phyloP scores from a whole-genome alignment of 2,113 vertebrate species.

The Varanus komodoensis region DNA sequence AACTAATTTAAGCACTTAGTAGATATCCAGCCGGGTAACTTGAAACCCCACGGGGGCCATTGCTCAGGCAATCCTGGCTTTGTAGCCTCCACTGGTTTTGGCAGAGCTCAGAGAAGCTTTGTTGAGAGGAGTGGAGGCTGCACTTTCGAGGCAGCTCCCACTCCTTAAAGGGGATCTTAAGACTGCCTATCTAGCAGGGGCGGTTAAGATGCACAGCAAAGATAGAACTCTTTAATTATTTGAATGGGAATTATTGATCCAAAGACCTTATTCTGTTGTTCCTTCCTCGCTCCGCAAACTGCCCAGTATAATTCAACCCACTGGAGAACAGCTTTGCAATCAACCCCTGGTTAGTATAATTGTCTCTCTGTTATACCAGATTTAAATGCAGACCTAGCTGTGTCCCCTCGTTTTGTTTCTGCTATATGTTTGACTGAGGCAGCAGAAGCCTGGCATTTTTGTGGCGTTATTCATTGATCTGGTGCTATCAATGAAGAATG shows the following conservation, averaged over 20 bases:
- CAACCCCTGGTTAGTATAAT: neutral
- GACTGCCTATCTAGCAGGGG: neutral
- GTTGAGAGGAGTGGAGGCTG: neutral
- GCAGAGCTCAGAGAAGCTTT: neutral
- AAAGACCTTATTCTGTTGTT: slow-evolving; percentile 22
- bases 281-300: slow-evolving; percentile 11
- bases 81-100: neutral
- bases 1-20: neutral
- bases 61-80: neutral
- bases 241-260: neutral
- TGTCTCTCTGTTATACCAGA: slow-evolving; percentile 23
- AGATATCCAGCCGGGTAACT: neutral
- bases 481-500: slow-evolving; percentile 48
- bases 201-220: neutral
- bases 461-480: slow-evolving; percentile 55
- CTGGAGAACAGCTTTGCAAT: neutral
- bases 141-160: neutral
- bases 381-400: slow-evolving; percentile 14
- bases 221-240: neutral
- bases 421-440: slow-evolving; percentile 19
- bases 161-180: neutral
- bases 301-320: neutral
- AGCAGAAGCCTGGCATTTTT: slow-evolving; percentile 57
- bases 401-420: slow-evolving; percentile 11
- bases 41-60: neutral